Evolutionary conservation across 1,140 invertebrate species (phyloP).

Genomic region (Lamellibrachia luymesi): DNA sequence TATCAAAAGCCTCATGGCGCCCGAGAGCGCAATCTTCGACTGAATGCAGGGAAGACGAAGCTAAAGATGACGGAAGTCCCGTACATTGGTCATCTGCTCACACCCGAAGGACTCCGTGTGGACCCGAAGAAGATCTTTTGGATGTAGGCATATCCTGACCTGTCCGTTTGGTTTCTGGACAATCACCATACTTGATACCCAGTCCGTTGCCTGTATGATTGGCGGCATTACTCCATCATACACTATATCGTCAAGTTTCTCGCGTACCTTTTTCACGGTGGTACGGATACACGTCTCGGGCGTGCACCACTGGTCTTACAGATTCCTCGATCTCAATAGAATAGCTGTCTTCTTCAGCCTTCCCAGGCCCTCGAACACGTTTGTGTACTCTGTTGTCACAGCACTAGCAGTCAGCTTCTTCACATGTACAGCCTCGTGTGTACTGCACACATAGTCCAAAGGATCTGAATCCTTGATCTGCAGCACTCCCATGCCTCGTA

Average conservation of each 20-base stretch:
- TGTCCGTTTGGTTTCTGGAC: constrained; percentile 31
- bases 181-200: constrained; percentile 33
- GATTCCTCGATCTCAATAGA: background rate
- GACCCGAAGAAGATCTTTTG: constrained; percentile 29
- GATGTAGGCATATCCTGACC: constrained; percentile 35
- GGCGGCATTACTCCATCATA: constrained; percentile 27
- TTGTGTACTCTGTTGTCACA: constrained; percentile 64
- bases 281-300: constrained; percentile 11
- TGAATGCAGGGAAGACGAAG: too few species aligned
- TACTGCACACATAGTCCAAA: background rate
- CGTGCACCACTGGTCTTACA: constrained; percentile 17
- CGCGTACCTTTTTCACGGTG: constrained; percentile 22
- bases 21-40: too few species aligned
- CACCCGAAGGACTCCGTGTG: too few species aligned
- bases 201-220: constrained; percentile 32
- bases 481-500: background rate
- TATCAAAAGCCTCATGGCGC: too few species aligned
- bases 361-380: background rate
- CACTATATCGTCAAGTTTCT: constrained; percentile 27
- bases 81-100: too few species aligned
- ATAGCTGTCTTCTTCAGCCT: constrained; percentile 9
- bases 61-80: too few species aligned
- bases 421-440: background rate
- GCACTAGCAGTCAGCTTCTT: background rate
- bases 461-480: background rate